These are phyloP conservation scores for Malurus elegans DNA, from an alignment of 2,113 vertebrate species.

Conservation along the genomic window DNA sequence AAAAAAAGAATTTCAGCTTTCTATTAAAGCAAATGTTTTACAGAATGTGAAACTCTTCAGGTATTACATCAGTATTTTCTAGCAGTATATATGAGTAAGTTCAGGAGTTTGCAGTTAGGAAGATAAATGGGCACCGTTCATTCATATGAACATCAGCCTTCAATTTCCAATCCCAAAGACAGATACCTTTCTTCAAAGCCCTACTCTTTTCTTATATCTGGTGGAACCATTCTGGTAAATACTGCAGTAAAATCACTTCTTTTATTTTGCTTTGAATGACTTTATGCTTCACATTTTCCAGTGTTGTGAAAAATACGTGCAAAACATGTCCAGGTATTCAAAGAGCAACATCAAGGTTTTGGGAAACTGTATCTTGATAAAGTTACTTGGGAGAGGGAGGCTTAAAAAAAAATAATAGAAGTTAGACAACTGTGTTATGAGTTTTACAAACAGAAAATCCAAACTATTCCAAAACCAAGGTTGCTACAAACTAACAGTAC, in stretches of 20 bases:
- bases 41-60: neutral
- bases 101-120: neutral
- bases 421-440: neutral
- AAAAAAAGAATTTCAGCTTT: neutral
- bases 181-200: neutral
- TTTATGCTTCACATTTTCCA: neutral
- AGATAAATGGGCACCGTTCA: neutral
- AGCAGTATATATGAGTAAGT: neutral
- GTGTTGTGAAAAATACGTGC: neutral
- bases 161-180: neutral
- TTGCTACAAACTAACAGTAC: neutral
- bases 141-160: neutral
- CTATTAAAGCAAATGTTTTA: neutral
- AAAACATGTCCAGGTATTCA: neutral
- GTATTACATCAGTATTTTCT: neutral
- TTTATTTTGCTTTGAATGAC: neutral
- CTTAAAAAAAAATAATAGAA: neutral
- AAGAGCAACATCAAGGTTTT: neutral
- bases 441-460: neutral
- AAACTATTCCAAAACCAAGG: neutral
- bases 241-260: neutral
- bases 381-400: neutral
- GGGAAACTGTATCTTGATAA: neutral
- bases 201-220: neutral
- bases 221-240: neutral